phyloP scores from a whole-genome alignment of 2,888 invertebrate species.

The Cartodere bifasciata region DNA sequence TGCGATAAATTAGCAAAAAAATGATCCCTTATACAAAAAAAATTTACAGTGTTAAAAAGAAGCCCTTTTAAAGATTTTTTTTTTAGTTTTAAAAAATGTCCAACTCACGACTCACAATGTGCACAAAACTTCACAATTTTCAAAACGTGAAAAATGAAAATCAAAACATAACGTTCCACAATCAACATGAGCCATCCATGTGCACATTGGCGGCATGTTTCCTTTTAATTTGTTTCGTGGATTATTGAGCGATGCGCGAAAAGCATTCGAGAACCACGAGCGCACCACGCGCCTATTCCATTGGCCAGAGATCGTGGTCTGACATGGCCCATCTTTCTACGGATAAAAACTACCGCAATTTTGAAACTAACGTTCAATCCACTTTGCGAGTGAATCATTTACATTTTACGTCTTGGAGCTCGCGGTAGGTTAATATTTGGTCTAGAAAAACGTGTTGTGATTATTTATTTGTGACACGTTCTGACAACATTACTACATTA shows the following conservation, averaged over 20 bases:
- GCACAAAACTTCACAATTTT: too few relatives aligned
- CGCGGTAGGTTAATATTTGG: conserved; percentile 9
- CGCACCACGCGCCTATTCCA: conserved; percentile 33
- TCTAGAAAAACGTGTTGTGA: conserved; percentile 1
- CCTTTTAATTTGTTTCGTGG: conserved; percentile 5
- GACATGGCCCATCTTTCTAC: conserved; percentile 41
- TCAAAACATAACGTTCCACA: too few relatives aligned
- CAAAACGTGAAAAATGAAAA: too few relatives aligned
- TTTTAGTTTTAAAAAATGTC: too few relatives aligned
- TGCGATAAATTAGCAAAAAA: too few relatives aligned
- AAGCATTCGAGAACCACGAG: conserved; percentile 30
- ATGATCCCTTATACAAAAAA: too few relatives aligned
- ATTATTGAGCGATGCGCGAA: conserved; percentile 14
- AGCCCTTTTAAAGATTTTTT: too few relatives aligned
- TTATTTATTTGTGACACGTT: conserved; percentile 1
- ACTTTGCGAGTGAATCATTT: conserved; percentile 15
- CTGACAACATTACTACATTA: conserved; percentile 1
- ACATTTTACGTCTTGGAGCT: too few relatives aligned
- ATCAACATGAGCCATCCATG: too few relatives aligned
- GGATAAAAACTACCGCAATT: neutral
- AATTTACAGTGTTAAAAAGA: too few relatives aligned
- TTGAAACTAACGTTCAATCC: conserved; percentile 13
- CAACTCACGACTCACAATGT: too few relatives aligned
- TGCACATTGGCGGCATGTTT: too few relatives aligned
- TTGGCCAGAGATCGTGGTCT: conserved; percentile 62